A percentile compares a stretch with the other conserved stretches of the same genome.
Conservation (phyloP, 1,140 invertebrate genomes). For the Zaprionus camerounensis region DNA sequence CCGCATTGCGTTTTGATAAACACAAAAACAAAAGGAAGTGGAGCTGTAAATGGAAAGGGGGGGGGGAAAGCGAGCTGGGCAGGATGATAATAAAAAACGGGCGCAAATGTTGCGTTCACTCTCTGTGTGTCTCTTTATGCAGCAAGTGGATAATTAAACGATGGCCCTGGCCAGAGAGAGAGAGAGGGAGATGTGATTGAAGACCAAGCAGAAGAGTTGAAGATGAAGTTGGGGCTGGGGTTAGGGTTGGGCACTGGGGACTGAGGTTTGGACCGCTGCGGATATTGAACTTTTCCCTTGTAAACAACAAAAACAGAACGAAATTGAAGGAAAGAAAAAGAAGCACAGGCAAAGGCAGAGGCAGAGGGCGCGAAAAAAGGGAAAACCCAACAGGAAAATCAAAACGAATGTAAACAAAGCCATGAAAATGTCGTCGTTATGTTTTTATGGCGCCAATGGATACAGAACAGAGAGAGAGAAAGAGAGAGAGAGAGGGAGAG, state of each 20-base stretch:
- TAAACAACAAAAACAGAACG: conserved; percentile 22
- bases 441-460: conserved; percentile 62
- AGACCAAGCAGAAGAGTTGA: neutral
- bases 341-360: conserved; percentile 12
- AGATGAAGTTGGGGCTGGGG: neutral
- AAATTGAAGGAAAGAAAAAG: conserved; percentile 6
- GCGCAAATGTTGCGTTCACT: conserved; percentile 18
- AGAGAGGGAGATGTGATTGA: neutral
- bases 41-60: neutral
- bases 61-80: neutral
- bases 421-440: conserved; percentile 74
- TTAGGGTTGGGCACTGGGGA: too few relatives aligned
- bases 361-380: neutral
- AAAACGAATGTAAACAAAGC: conserved; percentile 68
- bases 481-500: neutral
- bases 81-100: conserved; percentile 11
- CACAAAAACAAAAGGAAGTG: conserved; percentile 26
- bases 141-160: conserved; percentile 70
- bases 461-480: conserved; percentile 22
- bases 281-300: conserved; percentile 66
- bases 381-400: conserved; percentile 52
- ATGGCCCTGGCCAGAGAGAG: conserved; percentile 25
- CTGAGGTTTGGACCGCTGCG: conserved; percentile 10
- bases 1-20: conserved; percentile 58
- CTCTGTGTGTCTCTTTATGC: conserved; percentile 43